phyloP scores from a whole-genome alignment of 2,888 invertebrate species.

The Bugula neritina region DNA sequence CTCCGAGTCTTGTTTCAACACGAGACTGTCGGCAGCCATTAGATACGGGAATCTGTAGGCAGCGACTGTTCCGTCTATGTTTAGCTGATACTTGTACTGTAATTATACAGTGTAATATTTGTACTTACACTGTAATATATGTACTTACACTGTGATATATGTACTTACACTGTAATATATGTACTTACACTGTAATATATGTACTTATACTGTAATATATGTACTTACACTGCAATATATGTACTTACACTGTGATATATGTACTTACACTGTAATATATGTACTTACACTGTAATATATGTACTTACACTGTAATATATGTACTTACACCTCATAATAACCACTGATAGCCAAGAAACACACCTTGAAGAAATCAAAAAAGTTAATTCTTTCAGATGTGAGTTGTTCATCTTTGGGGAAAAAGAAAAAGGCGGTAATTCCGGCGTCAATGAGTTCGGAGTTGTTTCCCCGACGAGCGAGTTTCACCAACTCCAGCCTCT shows the following conservation, averaged over 20 bases:
- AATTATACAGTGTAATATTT: constrained; percentile 44
- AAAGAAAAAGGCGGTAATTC: constrained; percentile 93
- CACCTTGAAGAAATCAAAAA: constrained; percentile 92
- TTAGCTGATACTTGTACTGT: constrained; percentile 90
- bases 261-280: background rate
- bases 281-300: background rate
- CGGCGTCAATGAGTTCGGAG: constrained; percentile 79
- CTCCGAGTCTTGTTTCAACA: constrained; percentile 86
- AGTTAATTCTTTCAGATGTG: constrained; percentile 81
- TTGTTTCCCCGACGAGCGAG: constrained; percentile 62
- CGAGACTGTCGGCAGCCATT: constrained; percentile 76
- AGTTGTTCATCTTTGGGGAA: constrained; percentile 74
- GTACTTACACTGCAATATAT: background rate
- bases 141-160: background rate
- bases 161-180: background rate
- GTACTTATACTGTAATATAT: background rate
- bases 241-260: background rate
- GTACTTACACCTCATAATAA: too few relatives aligned
- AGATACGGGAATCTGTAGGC: constrained; percentile 90
- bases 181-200: background rate
- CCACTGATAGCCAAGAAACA: too few relatives aligned
- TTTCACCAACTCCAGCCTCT: constrained; percentile 74
- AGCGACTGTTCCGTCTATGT: constrained; percentile 91
- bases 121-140: too few relatives aligned
- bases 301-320: background rate